Base-by-base conservation (phyloP, 2,888 invertebrate species). In the Melipona beecheii region DNA sequence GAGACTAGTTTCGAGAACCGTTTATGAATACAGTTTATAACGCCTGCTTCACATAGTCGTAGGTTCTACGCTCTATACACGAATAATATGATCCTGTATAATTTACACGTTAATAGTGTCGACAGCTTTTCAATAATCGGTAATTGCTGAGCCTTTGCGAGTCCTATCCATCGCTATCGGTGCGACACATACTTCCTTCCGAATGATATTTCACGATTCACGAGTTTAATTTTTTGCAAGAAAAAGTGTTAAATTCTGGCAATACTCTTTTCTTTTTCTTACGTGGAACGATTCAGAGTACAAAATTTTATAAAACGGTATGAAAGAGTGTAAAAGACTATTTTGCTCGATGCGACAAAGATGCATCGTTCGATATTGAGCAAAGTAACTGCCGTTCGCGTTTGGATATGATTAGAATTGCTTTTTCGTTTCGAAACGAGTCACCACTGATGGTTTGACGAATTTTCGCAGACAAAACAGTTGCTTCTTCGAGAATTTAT, bases 61-160 rank as follows among this genome's bases (percentile, higher is more conserved):
- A 81, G 62, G 43, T 81, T 79, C 84, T 84, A 85, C 81, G 77
- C 50, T 73, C 85, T 88, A 88, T 90, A 86, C 88, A 90, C 84
- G 84, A 84, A 83, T 84, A 87, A 83, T 84, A 87, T 77, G 79
- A 84, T 83, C 75, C 69, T 75, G 77, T 84, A 85, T 85, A 82
- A 89, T 89, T 87, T 87, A 89, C 85, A 86, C 85, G 87, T 75
- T 73, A 83, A 90, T 77, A 77, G 68, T 80, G 84, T 82, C 76
- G 87, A 81, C 82, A 85, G 65, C n/a, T 75, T 82, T 21, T 80
- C 49, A 43, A 60, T 70, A 54, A 36, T 71, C 36, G 74, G 83
- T 76, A 73, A 65, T 78, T 50, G 58, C 43, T 79, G 72, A 75
- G 68, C 80, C 73, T 71, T 72, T 73, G 68, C 36, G 36, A 17